These are phyloP conservation scores for Syngnathus typhle DNA, from an alignment of 2,113 vertebrate genomes.

Conservation along the genomic window DNA sequence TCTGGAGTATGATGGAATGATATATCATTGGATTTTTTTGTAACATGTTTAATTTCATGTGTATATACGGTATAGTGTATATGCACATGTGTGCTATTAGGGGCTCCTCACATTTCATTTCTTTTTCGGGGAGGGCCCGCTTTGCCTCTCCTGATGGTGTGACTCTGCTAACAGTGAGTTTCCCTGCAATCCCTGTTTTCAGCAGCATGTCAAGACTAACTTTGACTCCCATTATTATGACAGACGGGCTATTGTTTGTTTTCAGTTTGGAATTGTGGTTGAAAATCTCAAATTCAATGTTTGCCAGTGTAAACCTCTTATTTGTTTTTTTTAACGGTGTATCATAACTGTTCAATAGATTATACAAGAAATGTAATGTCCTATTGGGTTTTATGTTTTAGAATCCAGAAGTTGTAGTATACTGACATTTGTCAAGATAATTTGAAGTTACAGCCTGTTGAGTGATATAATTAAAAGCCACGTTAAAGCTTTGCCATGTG, in stretches of 20 bases:
- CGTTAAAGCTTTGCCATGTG: no score
- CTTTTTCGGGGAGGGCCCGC: background rate
- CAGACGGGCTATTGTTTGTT: background rate
- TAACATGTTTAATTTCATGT: background rate
- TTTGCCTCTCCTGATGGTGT: constrained; percentile 4
- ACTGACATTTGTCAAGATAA: no score
- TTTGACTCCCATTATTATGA: background rate
- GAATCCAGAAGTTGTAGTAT: no score
- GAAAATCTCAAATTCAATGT: background rate
- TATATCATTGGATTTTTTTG: background rate
- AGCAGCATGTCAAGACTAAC: constrained; percentile 2
- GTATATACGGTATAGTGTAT: background rate
- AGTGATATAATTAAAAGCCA: no score
- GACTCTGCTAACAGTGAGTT: constrained; percentile 8
- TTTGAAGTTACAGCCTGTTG: no score
- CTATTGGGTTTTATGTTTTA: no score
- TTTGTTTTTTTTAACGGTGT: no score
- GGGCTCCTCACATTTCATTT: constrained; percentile 3
- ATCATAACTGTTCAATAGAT: no score
- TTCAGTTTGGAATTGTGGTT: background rate
- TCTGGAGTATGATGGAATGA: background rate
- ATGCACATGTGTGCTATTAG: background rate
- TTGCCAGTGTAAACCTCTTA: background rate
- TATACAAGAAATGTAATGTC: no score
- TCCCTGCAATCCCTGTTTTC: constrained; percentile 5